These are phyloP conservation scores for Hesperophylax magnus DNA, from an alignment of 1,140 invertebrate genomes.

Conservation along the genomic window DNA sequence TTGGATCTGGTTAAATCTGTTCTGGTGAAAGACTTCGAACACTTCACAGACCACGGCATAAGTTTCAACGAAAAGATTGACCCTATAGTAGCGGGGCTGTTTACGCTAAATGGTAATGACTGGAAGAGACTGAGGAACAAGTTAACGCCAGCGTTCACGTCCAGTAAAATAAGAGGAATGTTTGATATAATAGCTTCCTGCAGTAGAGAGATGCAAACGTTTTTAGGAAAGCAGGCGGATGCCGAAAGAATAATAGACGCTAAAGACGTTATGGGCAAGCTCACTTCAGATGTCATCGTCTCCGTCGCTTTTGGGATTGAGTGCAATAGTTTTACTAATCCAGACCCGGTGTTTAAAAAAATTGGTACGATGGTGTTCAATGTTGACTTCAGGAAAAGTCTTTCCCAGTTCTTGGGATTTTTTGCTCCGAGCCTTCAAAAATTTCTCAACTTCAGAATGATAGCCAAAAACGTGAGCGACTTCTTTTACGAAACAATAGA, in stretches of 20 bases:
- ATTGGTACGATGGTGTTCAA: conserved; percentile 64
- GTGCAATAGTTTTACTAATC: conserved; percentile 71
- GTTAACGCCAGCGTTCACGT: conserved; percentile 61
- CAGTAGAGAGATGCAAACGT: conserved; percentile 63
- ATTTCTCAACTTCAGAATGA: conserved; percentile 18
- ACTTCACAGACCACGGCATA: conserved; percentile 68
- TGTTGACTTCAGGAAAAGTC: conserved; percentile 25
- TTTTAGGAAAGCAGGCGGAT: conserved; percentile 62
- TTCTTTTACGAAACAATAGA: conserved; percentile 73
- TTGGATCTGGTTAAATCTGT: conserved; percentile 74
- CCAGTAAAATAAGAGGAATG: conserved; percentile 61
- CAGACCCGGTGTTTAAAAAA: conserved; percentile 71
- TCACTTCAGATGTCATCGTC: conserved; percentile 76
- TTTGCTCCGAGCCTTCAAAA: conserved; percentile 25
- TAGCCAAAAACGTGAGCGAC: conserved; percentile 41
- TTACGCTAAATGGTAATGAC: conserved; percentile 63
- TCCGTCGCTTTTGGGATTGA: conserved; percentile 76
- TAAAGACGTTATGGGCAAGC: conserved; percentile 72
- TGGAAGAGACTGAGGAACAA: conserved; percentile 61
- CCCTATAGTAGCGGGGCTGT: conserved; percentile 66
- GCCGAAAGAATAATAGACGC: conserved; percentile 64
- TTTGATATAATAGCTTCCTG: conserved; percentile 60
- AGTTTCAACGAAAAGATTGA: conserved; percentile 68
- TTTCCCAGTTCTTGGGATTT: conserved; percentile 27
- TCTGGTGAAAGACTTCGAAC: conserved; percentile 73